Evolutionary conservation across 2,113 vertebrate species (phyloP).

Genomic region (Benitochromis conjunctus): DNA sequence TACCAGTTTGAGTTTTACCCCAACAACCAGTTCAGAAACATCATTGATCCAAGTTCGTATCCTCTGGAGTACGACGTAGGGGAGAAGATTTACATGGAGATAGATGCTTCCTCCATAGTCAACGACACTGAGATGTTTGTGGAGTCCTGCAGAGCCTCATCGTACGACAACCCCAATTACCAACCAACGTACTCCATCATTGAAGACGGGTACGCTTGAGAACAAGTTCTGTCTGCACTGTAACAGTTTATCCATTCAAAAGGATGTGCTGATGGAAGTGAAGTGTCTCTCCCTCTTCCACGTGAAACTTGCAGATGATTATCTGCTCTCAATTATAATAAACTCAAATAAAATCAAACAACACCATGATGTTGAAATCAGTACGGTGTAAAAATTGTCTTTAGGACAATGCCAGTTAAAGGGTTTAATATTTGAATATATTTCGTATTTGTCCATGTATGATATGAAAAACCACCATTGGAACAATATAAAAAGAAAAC

Average conservation of each 20-base stretch:
- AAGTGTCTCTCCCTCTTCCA: background rate
- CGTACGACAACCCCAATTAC: constrained; percentile 63
- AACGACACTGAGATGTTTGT: constrained; percentile 69
- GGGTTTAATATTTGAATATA: no score
- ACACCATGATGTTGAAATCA: no score
- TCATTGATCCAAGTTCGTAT: constrained; percentile 27
- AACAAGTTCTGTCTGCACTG: no score
- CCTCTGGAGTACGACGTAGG: constrained; percentile 53
- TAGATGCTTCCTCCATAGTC: constrained; percentile 45
- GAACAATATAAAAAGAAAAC: no score
- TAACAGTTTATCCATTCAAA: no score
- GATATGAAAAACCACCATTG: no score
- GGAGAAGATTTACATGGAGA: constrained; percentile 61
- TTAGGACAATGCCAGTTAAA: no score
- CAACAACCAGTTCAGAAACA: background rate
- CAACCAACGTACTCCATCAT: constrained; percentile 63
- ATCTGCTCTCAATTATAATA: no score
- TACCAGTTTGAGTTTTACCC: constrained; percentile 71
- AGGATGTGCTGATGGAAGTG: background rate
- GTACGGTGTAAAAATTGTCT: no score
- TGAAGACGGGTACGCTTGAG: constrained; percentile 57
- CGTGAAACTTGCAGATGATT: no score
- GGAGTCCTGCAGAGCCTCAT: constrained; percentile 69
- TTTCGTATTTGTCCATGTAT: no score
- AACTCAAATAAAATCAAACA: no score